phyloP scores from a whole-genome alignment of 2,797 vertebrate genomes.

The Synanceia verrucosa region DNA sequence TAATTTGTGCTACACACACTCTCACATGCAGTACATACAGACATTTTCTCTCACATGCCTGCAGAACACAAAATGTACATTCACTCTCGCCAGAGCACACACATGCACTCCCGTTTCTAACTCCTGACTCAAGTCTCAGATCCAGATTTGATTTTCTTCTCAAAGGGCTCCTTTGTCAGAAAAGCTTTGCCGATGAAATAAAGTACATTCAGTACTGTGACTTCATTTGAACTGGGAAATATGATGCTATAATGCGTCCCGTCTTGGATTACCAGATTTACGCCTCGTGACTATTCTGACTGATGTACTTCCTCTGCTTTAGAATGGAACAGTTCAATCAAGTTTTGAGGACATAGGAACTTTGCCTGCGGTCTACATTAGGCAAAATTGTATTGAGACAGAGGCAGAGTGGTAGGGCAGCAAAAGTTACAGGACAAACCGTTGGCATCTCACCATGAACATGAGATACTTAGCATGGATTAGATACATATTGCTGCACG shows the following conservation, averaged over 20 bases:
- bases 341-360: conserved; percentile 26
- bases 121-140: conserved; percentile 53
- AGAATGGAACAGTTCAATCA: conserved; percentile 36
- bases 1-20: not conserved
- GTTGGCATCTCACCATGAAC: not conserved
- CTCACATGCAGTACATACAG: not conserved
- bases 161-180: conserved; percentile 67
- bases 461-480: not conserved
- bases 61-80: conserved; percentile 33
- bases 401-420: not conserved
- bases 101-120: conserved; percentile 38
- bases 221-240: conserved; percentile 58
- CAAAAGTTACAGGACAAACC: too few relatives aligned
- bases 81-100: conserved; percentile 17
- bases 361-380: not conserved
- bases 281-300: conserved; percentile 22
- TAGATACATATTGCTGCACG: not conserved
- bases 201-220: conserved; percentile 47
- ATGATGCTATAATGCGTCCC: conserved; percentile 45
- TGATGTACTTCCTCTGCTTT: conserved; percentile 22
- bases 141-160: conserved; percentile 67
- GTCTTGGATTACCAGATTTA: conserved; percentile 58
- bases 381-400: conserved; percentile 1
- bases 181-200: conserved; percentile 36
- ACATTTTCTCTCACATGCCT: not conserved